These are phyloP conservation scores for Istiophorus platypterus DNA, from an alignment of 2,113 vertebrate species.

Conservation along the genomic window DNA sequence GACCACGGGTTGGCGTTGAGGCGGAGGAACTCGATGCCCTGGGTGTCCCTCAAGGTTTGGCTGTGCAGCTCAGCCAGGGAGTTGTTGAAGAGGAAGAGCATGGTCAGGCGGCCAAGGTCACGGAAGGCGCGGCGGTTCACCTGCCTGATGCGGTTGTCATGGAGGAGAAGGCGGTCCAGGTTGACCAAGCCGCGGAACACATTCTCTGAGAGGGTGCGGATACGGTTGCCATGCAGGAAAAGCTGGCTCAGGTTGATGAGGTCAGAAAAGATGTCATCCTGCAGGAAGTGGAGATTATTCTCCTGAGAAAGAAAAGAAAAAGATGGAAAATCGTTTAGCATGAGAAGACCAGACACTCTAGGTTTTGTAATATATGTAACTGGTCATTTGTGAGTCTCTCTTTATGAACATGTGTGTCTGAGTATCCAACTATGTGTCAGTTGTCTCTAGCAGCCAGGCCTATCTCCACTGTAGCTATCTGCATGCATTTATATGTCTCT, in stretches of 20 bases:
- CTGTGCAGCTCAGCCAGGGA: slow-evolving; percentile 91
- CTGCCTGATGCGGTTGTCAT: slow-evolving; percentile 92
- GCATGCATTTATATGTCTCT: slow-evolving; percentile 1
- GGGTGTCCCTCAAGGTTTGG: slow-evolving; percentile 90
- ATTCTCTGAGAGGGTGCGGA: slow-evolving; percentile 92
- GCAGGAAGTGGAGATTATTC: slow-evolving; percentile 94
- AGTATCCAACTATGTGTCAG: slow-evolving; percentile 3
- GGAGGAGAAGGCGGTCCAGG: slow-evolving; percentile 95
- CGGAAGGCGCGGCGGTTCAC: slow-evolving; percentile 92
- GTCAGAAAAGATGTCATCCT: slow-evolving; percentile 96
- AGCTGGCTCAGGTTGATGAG: slow-evolving; percentile 97
- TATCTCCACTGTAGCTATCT: background rate
- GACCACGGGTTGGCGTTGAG: slow-evolving; percentile 98
- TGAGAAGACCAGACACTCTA: background rate
- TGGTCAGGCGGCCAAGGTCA: slow-evolving; percentile 93
- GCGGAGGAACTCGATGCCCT: slow-evolving; percentile 94
- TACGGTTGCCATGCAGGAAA: slow-evolving; percentile 95
- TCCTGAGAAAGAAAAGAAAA: slow-evolving; percentile 80
- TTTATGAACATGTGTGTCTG: slow-evolving; percentile 13
- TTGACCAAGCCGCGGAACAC: slow-evolving; percentile 93
- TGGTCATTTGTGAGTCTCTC: slow-evolving; percentile 27
- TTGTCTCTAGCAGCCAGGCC: background rate
- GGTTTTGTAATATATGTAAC: slow-evolving; percentile 3
- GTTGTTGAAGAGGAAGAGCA: slow-evolving; percentile 99
- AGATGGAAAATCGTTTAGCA: background rate